Base-by-base conservation (phyloP, 2,113 vertebrate genomes). In the Eupsittula cactorum region DNA sequence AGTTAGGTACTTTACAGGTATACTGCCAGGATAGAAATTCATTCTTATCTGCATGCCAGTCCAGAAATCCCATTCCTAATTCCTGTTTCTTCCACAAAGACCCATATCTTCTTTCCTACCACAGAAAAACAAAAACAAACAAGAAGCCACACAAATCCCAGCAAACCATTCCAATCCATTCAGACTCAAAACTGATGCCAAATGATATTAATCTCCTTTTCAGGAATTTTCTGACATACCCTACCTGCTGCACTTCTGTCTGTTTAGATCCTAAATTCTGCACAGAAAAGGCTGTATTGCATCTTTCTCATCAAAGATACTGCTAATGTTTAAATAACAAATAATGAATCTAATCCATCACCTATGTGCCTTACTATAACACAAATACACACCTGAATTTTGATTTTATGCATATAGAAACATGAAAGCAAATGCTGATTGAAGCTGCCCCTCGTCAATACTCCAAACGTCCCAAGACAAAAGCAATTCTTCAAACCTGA, bases 361-460 rank as follows among this genome's bases (percentile, higher is more conserved):
- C 19, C 27, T 87, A 29, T 5, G 12, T 8, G 7, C 35, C n/a
- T 62, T 74, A 63, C 31, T 91, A 2, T 41, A 53, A 57, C 35
- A 65, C 25, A 64, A 8, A 59, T 2, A 27, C 16, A 29, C 3
- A 16, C 35, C 28, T 37, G 42, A 57, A 76, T 82, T 84, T 92
- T 78, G 69, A 73, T 93, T 89, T 87, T 79, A 75, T 65, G 67
- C n/a, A 52, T 37, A 41, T 31, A 46, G 13, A 93, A 85, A 87
- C 44, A 82, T 85, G 63, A 92, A 95, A 89, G 70, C 14, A 89
- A 86, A 31, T 9, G 57, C 13, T 44, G 49, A 64, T 75, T 75
- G 65, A 93, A 92, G 64, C 23, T 0, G 0, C 28, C 39, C 31
- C 6, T 3, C 0, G 7, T 33, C 35, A 42, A 35, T n/a, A 29